phyloP scores from a whole-genome alignment of 2,113 vertebrate species.

The human region DNA sequence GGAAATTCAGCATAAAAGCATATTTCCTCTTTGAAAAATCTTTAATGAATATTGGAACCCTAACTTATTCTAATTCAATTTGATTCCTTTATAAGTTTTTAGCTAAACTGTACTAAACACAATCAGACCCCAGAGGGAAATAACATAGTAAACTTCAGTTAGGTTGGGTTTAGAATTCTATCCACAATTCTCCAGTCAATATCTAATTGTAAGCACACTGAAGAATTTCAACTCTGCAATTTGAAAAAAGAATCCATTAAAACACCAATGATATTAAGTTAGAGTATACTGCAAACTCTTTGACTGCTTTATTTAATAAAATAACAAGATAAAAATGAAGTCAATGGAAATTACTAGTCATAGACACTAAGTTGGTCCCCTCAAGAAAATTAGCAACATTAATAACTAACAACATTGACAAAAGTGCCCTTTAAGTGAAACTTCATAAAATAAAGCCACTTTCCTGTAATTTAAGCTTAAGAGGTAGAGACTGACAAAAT shows the following conservation, averaged over 20 bases:
- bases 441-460: not conserved
- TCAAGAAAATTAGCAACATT: not conserved
- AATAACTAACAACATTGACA: not conserved
- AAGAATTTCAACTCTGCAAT: constrained; percentile 2
- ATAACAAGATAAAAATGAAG: constrained; percentile 29
- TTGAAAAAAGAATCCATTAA: not conserved
- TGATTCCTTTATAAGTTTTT: not conserved
- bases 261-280: not conserved
- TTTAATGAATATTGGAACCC: not conserved
- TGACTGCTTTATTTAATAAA: constrained; percentile 23
- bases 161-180: constrained; percentile 12
- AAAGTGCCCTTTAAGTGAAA: not conserved
- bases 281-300: not conserved
- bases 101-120: not conserved
- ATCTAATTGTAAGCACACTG: not conserved
- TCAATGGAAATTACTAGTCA: not conserved
- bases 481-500: not conserved
- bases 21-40: constrained; percentile 20
- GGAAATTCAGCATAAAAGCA: not conserved
- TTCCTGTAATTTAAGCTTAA: not conserved
- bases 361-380: not conserved
- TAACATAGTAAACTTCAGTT: not conserved
- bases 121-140: not conserved
- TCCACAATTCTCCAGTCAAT: not conserved
- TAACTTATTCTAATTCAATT: not conserved